Percentiles rank a stretch among this genome's conserved stretches.
phyloP scores from a whole-genome alignment of 2,888 invertebrate species.

The Cabera pusaria region DNA sequence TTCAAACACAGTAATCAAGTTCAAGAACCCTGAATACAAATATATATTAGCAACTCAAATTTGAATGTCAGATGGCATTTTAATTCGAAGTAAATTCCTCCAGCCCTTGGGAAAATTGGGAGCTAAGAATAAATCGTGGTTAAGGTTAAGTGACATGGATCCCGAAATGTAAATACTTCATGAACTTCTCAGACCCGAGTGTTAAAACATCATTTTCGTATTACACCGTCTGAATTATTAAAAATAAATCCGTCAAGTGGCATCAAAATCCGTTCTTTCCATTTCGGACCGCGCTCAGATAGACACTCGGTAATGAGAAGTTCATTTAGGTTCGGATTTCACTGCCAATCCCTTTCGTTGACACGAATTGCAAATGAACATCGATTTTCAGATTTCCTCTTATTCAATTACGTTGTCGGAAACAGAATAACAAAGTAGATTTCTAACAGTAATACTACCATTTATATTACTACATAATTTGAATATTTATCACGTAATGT shows the following conservation, averaged over 20 bases:
- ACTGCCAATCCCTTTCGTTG: slow-evolving; percentile 41
- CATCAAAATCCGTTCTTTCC: slow-evolving; percentile 42
- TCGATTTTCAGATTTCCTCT: slow-evolving; percentile 32
- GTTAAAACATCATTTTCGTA: slow-evolving; percentile 24
- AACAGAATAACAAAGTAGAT: slow-evolving; percentile 23
- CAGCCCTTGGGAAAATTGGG: slow-evolving; percentile 1
- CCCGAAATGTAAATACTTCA: slow-evolving; percentile 25
- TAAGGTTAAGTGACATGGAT: slow-evolving; percentile 14
- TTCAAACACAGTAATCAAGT: too few species aligned
- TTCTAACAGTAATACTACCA: too few species aligned
- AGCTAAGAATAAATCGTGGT: slow-evolving; percentile 10
- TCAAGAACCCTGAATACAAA: too few species aligned
- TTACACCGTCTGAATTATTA: slow-evolving; percentile 33
- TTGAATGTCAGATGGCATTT: slow-evolving; percentile 1
- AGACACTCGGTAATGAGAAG: slow-evolving; percentile 49
- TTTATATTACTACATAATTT: too few species aligned
- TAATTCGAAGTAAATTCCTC: slow-evolving; percentile 10
- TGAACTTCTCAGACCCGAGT: slow-evolving; percentile 16
- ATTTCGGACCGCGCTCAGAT: slow-evolving; percentile 39
- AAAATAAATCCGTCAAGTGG: slow-evolving; percentile 46
- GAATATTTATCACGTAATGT: too few species aligned
- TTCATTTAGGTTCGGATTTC: slow-evolving; percentile 44
- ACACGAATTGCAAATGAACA: slow-evolving; percentile 45
- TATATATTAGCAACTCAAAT: too few species aligned
- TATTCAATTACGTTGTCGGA: slow-evolving; percentile 32